Percentiles rank a stretch among this genome's conserved stretches.
Conservation (phyloP, 2,888 invertebrate species). For the Dorcus hopei region DNA sequence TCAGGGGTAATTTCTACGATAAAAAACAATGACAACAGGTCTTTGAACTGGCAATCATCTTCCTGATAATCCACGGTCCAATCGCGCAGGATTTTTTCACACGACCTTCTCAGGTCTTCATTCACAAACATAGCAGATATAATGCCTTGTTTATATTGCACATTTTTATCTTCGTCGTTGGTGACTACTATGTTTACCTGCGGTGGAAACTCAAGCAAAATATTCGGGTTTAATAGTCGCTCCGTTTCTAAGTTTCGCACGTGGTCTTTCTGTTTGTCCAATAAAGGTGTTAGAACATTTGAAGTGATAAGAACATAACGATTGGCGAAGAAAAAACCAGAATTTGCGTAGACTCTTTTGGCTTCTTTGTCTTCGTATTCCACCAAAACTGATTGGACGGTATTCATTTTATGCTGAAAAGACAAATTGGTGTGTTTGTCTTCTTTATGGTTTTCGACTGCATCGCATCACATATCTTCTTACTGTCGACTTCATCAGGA, state of each 20-base stretch:
- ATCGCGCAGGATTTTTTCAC: conserved; percentile 4
- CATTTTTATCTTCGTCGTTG: background rate
- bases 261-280: background rate
- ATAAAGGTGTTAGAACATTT: conserved; percentile 2
- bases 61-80: conserved; percentile 13
- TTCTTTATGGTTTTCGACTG: no score
- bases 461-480: no score
- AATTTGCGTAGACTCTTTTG: conserved; percentile 11
- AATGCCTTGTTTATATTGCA: conserved; percentile 2
- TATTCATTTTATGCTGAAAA: background rate
- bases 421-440: no score
- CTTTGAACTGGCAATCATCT: conserved; percentile 7
- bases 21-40: conserved; percentile 9
- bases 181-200: conserved; percentile 10
- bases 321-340: conserved; percentile 10
- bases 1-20: conserved; percentile 1
- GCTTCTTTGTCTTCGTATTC: conserved; percentile 6
- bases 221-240: conserved; percentile 1
- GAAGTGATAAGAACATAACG: conserved; percentile 10
- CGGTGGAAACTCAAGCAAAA: conserved; percentile 3
- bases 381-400: conserved; percentile 11
- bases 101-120: conserved; percentile 1
- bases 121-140: conserved; percentile 9
- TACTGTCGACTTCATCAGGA: no score
- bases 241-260: background rate